These are phyloP conservation scores for Parauchenoglanis punctatus DNA, from an alignment of 2,797 vertebrate genomes.

Conservation along the genomic window DNA sequence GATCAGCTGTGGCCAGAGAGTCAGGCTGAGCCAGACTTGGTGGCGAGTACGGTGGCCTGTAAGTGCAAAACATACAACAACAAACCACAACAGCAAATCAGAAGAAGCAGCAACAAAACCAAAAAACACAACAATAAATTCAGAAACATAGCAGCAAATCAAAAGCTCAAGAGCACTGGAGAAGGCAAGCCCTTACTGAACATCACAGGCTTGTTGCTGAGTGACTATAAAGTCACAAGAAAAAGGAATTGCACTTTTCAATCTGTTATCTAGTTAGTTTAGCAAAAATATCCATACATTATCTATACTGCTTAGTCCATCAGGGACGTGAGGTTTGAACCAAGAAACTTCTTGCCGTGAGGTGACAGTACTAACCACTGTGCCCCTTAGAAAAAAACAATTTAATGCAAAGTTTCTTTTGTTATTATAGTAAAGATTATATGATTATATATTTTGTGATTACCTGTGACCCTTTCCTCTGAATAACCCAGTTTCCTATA, in stretches of 20 bases:
- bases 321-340: no score
- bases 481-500: neutral
- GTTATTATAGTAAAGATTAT: neutral
- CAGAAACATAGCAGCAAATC: neutral
- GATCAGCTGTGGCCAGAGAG: neutral
- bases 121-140: neutral
- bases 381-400: neutral
- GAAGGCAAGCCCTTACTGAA: neutral
- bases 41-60: neutral
- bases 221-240: neutral
- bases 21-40: neutral
- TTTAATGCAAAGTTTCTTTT: neutral
- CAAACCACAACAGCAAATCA: neutral
- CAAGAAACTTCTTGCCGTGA: no score
- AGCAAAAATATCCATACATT: neutral
- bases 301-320: no score
- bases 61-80: neutral
- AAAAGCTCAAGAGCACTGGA: neutral
- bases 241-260: neutral
- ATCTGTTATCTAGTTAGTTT: neutral
- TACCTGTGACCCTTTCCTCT: neutral
- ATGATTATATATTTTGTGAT: no score
- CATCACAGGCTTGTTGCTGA: neutral
- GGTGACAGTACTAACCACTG: no score
- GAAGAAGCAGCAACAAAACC: neutral